Evolutionary conservation across 2,113 vertebrate genomes (phyloP).

Genomic region (Cebus imitator): DNA sequence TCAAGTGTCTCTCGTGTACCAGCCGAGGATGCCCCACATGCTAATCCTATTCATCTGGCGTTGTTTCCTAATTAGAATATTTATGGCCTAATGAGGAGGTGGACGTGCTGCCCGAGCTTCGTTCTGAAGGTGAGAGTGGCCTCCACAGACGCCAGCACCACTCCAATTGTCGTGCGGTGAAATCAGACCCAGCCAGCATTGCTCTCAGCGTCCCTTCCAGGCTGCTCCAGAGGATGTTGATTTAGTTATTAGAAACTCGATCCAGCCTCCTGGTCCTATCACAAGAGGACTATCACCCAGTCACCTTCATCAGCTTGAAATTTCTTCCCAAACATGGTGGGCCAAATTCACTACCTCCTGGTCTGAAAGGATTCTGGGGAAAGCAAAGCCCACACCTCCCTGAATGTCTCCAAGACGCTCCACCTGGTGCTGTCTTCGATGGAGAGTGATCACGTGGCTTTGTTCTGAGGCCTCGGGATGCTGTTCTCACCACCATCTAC

Average conservation of each 20-base stretch:
- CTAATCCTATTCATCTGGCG: constrained; percentile 85
- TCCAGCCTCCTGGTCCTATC: background rate
- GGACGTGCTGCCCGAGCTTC: constrained; percentile 82
- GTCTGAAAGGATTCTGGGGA: constrained; percentile 46
- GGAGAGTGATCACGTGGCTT: constrained; percentile 73
- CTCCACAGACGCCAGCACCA: constrained; percentile 79
- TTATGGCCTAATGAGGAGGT: constrained; percentile 91
- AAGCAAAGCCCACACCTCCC: background rate
- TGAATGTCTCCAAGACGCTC: background rate
- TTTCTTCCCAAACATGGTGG: rapidly evolving
- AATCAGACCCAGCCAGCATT: constrained; percentile 67
- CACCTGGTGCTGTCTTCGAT: background rate
- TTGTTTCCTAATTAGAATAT: constrained; percentile 91
- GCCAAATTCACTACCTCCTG: rapidly evolving
- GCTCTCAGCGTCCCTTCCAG: constrained; percentile 60
- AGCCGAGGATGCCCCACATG: constrained; percentile 77
- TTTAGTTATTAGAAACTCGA: background rate
- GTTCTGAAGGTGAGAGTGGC: constrained; percentile 81
- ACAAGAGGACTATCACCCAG: rapidly evolving
- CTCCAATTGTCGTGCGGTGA: constrained; percentile 80
- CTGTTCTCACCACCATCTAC: constrained; percentile 75
- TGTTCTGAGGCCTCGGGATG: constrained; percentile 65
- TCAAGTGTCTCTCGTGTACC: constrained; percentile 78
- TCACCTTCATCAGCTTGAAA: background rate
- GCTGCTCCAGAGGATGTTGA: constrained; percentile 66